Evolutionary conservation across 2,797 vertebrate genomes (phyloP).

Genomic region (Chiloscyllium punctatum): DNA sequence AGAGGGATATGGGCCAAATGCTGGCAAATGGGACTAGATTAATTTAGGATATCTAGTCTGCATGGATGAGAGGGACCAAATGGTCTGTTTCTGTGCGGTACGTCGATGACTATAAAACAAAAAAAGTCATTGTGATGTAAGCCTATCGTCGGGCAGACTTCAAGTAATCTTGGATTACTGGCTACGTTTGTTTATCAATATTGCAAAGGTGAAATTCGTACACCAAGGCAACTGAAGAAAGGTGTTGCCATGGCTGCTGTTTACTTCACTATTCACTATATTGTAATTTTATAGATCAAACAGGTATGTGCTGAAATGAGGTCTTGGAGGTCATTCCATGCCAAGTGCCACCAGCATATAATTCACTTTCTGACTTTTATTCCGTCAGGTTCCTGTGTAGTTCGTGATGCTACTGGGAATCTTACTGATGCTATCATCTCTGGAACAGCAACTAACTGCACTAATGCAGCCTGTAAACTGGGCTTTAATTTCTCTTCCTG

Average conservation of each 20-base stretch:
- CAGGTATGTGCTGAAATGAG: neutral
- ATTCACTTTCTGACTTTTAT: neutral
- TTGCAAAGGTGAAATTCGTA: neutral
- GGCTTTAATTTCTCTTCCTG: constrained; percentile 83
- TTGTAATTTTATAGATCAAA: neutral
- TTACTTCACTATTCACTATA: neutral
- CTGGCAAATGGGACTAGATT: no score
- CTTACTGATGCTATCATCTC: constrained; percentile 62
- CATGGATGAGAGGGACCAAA: no score
- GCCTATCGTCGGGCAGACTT: neutral
- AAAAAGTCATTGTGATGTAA: no score
- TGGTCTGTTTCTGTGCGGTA: no score
- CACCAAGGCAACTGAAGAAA: neutral
- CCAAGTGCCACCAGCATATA: no score
- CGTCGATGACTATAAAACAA: no score
- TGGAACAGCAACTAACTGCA: constrained; percentile 68
- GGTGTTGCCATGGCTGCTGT: neutral
- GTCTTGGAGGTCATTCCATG: neutral
- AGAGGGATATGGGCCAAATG: no score
- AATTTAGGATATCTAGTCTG: no score
- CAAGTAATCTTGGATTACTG: neutral
- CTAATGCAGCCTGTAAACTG: constrained; percentile 72
- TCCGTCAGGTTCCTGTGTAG: constrained; percentile 77
- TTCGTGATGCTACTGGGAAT: constrained; percentile 80
- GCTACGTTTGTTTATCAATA: neutral